phyloP scores from a whole-genome alignment of 2,797 vertebrate genomes.

The Ctenosaura bakeri region DNA sequence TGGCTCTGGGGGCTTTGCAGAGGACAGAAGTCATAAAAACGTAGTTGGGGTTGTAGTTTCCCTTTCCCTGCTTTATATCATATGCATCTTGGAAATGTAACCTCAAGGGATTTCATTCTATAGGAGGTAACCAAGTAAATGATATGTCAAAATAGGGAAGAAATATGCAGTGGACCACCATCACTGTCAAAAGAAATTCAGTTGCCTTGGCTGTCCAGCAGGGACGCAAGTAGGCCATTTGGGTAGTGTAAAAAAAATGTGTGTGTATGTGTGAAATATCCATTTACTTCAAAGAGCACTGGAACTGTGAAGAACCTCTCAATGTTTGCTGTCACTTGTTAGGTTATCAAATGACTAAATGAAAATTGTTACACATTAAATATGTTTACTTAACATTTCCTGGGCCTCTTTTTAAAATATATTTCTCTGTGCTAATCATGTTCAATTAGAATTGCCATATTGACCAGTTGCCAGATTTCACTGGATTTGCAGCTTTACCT shows the following conservation, averaged over 20 bases:
- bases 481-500: too few species aligned
- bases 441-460: neutral
- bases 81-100: fast-evolving
- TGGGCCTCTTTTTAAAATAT: too few species aligned
- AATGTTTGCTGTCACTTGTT: neutral
- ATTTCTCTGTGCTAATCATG: neutral
- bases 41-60: too few species aligned
- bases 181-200: neutral
- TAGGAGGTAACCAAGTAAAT: neutral
- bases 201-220: neutral
- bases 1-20: too few species aligned
- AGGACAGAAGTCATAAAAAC: too few species aligned
- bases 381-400: neutral
- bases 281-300: neutral
- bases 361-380: neutral
- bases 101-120: neutral
- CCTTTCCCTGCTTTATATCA: neutral
- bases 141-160: neutral
- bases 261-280: too few species aligned
- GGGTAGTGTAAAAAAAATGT: neutral
- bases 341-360: neutral
- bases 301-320: neutral
- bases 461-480: neutral
- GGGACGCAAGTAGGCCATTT: neutral
- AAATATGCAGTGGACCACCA: neutral